These are phyloP conservation scores for Diglossa cyanea DNA, from an alignment of 2,797 vertebrate genomes.

Conservation along the genomic window DNA sequence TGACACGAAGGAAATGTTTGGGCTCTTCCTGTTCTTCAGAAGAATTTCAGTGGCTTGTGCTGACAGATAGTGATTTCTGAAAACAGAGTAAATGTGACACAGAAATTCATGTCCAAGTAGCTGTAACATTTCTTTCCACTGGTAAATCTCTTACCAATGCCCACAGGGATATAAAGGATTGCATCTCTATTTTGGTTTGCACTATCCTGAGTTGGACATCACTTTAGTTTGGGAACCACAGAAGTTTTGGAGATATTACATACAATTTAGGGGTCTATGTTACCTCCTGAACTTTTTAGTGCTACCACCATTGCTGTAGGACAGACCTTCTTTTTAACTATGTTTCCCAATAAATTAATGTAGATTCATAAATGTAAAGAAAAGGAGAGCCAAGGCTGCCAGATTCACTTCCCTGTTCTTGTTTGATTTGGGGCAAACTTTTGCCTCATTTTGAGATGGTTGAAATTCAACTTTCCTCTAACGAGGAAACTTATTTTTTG, in stretches of 20 bases:
- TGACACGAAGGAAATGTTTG: not conserved
- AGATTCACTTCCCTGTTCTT: not conserved
- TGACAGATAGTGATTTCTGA: not conserved
- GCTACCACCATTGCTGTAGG: rapidly evolving
- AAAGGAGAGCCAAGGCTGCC: not conserved
- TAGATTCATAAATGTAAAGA: not conserved
- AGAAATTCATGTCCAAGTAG: not conserved
- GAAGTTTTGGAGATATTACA: not conserved
- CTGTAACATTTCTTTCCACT: not conserved
- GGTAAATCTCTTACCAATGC: not conserved
- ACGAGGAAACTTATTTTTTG: not conserved
- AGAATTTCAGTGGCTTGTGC: not conserved
- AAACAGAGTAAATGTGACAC: not conserved
- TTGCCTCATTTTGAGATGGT: not conserved
- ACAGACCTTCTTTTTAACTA: not conserved
- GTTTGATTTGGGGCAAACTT: not conserved
- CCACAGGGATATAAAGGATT: not conserved
- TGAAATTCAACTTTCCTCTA: not conserved
- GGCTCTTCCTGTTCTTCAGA: not conserved
- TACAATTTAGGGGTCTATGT: rapidly evolving
- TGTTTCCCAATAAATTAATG: not conserved
- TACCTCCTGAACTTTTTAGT: not conserved
- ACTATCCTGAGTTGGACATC: not conserved
- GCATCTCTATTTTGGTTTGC: not conserved
- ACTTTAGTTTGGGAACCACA: not conserved